Base-by-base conservation (phyloP, 2,797 vertebrate genomes). In the Amblyraja radiata region DNA sequence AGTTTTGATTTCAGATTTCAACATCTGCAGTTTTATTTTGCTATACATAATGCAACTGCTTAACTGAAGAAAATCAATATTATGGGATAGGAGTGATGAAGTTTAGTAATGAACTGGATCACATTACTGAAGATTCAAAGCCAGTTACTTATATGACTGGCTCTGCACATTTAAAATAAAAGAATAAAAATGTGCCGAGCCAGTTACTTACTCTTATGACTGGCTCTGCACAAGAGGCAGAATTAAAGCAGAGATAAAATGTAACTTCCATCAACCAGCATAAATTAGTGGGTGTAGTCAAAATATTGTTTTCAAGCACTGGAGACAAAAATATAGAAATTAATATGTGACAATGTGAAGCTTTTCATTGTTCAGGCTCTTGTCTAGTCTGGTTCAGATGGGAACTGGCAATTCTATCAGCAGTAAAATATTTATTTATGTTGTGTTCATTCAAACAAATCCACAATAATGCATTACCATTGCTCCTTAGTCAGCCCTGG, bases 221-320 rank as follows among this genome's bases (percentile, higher is more conserved):
- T 68, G 65, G 63, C 86, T 65, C 86, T 90, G 86, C 68, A 68
- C 61, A 36, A 39, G 84, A 88, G n/a, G 65, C 84, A 90, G 86
- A 90, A 90, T 71, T 71, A 63, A 63, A 90, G 32, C 63, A 90
- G 63, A 90, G 61, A 90, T 90, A 18, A 36, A 39, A 90, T 90
- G 71, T 71, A 61, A 90, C 18, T 90, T 71, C 86, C 86, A 90
- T 90, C 86, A 90, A 90, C 21, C 86, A 71, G 86, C 18, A 36
- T 90, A 71, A 68, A 65, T 36, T 32, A 90, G 63, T 68, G 86
- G 86, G 86, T 90, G 63, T 36, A 63, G 86, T 36, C 86, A 90
- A 90, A 90, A 90, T 71, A 71, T 71, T 90, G 28, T 90, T 90
- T 71, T 63, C 32, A 90, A 68, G 86, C 68, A 90, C 18, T 13